phyloP scores from a whole-genome alignment of 2,113 vertebrate genomes.

The Osmerus eperlanus region DNA sequence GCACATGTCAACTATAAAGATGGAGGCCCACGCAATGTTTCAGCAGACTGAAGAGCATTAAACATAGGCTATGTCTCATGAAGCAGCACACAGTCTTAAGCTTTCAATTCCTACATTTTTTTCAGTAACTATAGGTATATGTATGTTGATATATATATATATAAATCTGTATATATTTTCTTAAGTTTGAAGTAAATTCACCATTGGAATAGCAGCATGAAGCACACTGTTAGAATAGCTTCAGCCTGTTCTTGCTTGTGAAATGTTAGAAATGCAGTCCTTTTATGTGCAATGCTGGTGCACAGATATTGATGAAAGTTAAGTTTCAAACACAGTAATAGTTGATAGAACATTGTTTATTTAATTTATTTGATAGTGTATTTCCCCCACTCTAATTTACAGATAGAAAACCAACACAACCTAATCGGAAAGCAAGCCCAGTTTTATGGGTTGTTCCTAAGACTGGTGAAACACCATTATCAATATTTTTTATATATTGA shows the following conservation, averaged over 20 bases:
- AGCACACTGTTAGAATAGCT: slow-evolving; percentile 31
- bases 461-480: no score
- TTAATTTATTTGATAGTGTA: slow-evolving; percentile 22
- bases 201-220: slow-evolving; percentile 61
- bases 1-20: slow-evolving; percentile 68
- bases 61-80: slow-evolving; percentile 52
- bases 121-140: no score
- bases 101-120: no score
- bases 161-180: no score
- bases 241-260: slow-evolving; percentile 33
- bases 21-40: slow-evolving; percentile 59
- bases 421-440: no score
- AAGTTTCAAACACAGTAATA: slow-evolving; percentile 3
- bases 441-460: no score
- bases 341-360: slow-evolving; percentile 40
- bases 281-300: slow-evolving; percentile 41
- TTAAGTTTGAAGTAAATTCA: slow-evolving; percentile 56
- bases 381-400: slow-evolving; percentile 30
- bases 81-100: slow-evolving; percentile 36
- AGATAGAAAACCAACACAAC: slow-evolving; percentile 6
- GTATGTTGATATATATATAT: no score
- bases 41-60: slow-evolving; percentile 52
- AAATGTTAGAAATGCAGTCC: slow-evolving; percentile 36
- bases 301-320: slow-evolving; percentile 37
- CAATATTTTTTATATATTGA: no score